Evolutionary conservation across 2,888 invertebrate genomes (phyloP).

Genomic region (Nephrotoma flavescens): DNA sequence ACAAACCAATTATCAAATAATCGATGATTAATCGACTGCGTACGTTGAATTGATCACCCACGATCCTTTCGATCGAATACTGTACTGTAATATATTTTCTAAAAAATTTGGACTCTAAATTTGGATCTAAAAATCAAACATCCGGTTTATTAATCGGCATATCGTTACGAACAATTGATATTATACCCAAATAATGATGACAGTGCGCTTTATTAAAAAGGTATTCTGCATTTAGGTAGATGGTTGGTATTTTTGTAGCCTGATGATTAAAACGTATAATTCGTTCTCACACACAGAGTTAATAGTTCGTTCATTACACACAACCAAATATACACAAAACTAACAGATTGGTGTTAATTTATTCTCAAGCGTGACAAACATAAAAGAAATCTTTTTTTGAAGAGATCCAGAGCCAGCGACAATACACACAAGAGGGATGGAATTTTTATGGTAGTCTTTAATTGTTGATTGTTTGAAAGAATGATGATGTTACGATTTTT

Average conservation of each 20-base stretch:
- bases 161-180: background rate
- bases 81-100: background rate
- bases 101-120: too few species aligned
- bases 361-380: constrained; percentile 4
- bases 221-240: background rate
- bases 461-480: constrained; percentile 2
- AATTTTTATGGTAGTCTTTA: constrained; percentile 1
- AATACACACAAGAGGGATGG: background rate
- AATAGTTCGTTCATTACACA: background rate
- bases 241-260: background rate
- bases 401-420: background rate
- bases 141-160: background rate
- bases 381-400: background rate
- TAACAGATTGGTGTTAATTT: constrained; percentile 4
- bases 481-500: constrained; percentile 1
- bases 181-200: background rate
- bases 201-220: background rate
- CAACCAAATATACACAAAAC: background rate
- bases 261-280: background rate
- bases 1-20: background rate
- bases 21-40: background rate
- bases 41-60: background rate
- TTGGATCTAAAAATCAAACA: background rate
- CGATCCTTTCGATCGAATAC: background rate
- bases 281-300: background rate